These are phyloP conservation scores for Megamerina dolium DNA, from an alignment of 2,888 invertebrate species.

Conservation along the genomic window DNA sequence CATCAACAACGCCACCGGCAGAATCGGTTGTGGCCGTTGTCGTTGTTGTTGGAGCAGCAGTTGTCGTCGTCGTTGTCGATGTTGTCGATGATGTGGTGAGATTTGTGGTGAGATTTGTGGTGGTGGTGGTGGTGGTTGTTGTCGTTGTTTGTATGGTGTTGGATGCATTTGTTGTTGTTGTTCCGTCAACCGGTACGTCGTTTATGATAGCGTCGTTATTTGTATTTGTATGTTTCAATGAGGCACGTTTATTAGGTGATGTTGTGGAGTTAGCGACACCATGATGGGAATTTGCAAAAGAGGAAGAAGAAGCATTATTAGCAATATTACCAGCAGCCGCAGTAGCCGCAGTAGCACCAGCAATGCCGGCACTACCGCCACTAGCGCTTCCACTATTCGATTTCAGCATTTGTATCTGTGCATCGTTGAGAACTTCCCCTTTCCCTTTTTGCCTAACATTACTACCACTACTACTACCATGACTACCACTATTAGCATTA, in stretches of 20 bases:
- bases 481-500: slow-evolving; percentile 21
- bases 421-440: slow-evolving; percentile 37
- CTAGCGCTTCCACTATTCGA: slow-evolving; percentile 47
- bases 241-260: slow-evolving; percentile 43
- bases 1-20: slow-evolving; percentile 19
- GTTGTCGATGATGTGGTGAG: slow-evolving; percentile 30
- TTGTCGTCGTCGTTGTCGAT: slow-evolving; percentile 25
- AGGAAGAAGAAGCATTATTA: slow-evolving; percentile 57
- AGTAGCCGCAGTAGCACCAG: slow-evolving; percentile 49
- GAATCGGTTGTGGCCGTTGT: slow-evolving; percentile 23
- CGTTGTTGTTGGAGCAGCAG: slow-evolving; percentile 27
- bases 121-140: slow-evolving; percentile 39
- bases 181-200: slow-evolving; percentile 26
- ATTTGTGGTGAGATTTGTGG: slow-evolving; percentile 38
- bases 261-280: slow-evolving; percentile 45
- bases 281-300: slow-evolving; percentile 53
- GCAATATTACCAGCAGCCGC: slow-evolving; percentile 50
- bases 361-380: slow-evolving; percentile 38
- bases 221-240: slow-evolving; percentile 40
- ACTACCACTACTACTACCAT: slow-evolving; percentile 28
- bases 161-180: slow-evolving; percentile 31
- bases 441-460: slow-evolving; percentile 47
- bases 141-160: slow-evolving; percentile 39
- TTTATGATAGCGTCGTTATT: slow-evolving; percentile 33
- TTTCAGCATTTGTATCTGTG: slow-evolving; percentile 39